Evolutionary conservation across 2,888 invertebrate species (phyloP).

Genomic region (Lomographa bimaculata): DNA sequence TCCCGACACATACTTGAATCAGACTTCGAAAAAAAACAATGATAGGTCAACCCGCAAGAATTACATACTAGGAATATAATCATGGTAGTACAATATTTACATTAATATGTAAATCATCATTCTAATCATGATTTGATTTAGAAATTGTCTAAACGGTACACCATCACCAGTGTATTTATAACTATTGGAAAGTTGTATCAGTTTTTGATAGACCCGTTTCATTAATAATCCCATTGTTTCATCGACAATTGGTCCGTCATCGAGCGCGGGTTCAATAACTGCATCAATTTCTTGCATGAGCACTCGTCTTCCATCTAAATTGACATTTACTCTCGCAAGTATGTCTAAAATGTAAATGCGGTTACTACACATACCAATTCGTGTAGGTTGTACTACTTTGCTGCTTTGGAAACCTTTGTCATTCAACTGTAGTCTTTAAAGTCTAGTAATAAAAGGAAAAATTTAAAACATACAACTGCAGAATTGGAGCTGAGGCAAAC

Average conservation of each 20-base stretch:
- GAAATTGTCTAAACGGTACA: too few species aligned
- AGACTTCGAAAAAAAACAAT: too few species aligned
- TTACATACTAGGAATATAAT: too few species aligned
- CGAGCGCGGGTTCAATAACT: slow-evolving; percentile 71
- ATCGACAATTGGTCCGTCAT: slow-evolving; percentile 67
- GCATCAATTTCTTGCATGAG: slow-evolving; percentile 73
- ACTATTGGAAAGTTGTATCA: slow-evolving; percentile 22
- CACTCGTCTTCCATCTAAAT: slow-evolving; percentile 75
- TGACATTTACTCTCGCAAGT: slow-evolving; percentile 79
- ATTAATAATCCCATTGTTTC: slow-evolving; percentile 55
- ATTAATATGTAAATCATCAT: too few species aligned
- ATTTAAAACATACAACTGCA: slow-evolving; percentile 34
- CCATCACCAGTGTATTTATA: slow-evolving; percentile 5
- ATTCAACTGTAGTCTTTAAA: slow-evolving; percentile 40
- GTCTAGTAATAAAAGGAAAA: slow-evolving; percentile 48
- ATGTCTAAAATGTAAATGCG: slow-evolving; percentile 80
- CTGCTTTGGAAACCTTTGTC: slow-evolving; percentile 24
- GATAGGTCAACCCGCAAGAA: too few species aligned
- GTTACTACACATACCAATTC: slow-evolving; percentile 73
- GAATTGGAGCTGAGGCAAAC: slow-evolving; percentile 43
- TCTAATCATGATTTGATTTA: too few species aligned
- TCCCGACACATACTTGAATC: not conserved
- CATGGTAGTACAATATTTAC: too few species aligned
- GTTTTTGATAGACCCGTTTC: slow-evolving; percentile 32
- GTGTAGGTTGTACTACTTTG: slow-evolving; percentile 43